Conservation (phyloP, 1,140 invertebrate species). For the Drosophila pseudoananassae region DNA sequence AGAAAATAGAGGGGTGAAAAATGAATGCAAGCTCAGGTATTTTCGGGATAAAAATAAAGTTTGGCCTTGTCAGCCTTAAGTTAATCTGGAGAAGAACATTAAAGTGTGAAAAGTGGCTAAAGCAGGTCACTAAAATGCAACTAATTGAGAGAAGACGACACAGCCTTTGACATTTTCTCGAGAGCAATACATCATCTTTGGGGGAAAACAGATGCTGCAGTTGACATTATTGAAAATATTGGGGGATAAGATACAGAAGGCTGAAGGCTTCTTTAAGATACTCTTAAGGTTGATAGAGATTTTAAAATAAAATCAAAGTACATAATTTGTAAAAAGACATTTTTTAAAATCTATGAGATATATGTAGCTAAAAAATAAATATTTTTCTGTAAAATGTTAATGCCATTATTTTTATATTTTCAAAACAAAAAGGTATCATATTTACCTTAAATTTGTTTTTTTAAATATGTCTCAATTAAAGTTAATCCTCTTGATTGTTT, state of each 20-base stretch:
- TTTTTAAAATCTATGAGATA: too few species aligned
- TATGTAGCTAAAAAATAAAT: too few species aligned
- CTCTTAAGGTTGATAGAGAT: background rate
- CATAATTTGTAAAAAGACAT: too few species aligned
- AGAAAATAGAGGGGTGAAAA: slow-evolving; percentile 3
- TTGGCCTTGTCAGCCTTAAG: slow-evolving; percentile 39
- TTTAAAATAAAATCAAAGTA: too few species aligned
- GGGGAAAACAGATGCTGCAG: slow-evolving; percentile 36
- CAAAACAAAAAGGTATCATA: background rate
- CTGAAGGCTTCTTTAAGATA: background rate
- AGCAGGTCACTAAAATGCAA: slow-evolving; percentile 9
- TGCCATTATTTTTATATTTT: too few species aligned
- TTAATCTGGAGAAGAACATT: slow-evolving; percentile 12
- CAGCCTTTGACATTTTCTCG: slow-evolving; percentile 26
- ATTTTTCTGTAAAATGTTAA: too few species aligned
- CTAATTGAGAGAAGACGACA: slow-evolving; percentile 36
- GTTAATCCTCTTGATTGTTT: background rate
- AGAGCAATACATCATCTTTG: slow-evolving; percentile 39
- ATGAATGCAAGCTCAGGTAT: slow-evolving; percentile 17
- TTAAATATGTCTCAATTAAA: background rate
- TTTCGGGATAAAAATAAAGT: slow-evolving; percentile 45
- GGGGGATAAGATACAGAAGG: too few species aligned
- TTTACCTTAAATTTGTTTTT: background rate
- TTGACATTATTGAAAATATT: slow-evolving; percentile 23
- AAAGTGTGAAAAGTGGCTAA: background rate